These are phyloP conservation scores for Gavia stellata DNA, from an alignment of 2,113 vertebrate species.

Conservation along the genomic window DNA sequence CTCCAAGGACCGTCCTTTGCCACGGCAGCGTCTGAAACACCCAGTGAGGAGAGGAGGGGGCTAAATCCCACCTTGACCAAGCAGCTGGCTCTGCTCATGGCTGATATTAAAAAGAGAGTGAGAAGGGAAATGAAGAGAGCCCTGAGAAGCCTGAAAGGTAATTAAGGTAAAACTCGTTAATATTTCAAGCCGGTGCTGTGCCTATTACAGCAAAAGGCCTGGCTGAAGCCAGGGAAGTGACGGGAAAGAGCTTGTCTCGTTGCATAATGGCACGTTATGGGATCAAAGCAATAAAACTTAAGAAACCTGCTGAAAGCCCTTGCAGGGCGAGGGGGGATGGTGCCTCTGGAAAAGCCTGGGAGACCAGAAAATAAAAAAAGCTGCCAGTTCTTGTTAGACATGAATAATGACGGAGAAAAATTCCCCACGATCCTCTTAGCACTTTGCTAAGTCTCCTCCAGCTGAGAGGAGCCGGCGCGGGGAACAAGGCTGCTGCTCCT, in stretches of 20 bases:
- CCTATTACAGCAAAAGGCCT: slow-evolving; percentile 36
- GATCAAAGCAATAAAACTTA: slow-evolving; percentile 58
- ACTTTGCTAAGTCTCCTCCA: neutral
- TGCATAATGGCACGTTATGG: slow-evolving; percentile 25
- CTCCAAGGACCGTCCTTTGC: neutral
- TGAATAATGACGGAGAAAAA: neutral
- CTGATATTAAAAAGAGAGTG: neutral
- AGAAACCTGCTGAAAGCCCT: slow-evolving; percentile 12
- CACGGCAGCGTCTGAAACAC: neutral
- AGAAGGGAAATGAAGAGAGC: slow-evolving; percentile 3
- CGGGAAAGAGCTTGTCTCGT: slow-evolving; percentile 33
- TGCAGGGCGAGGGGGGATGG: neutral
- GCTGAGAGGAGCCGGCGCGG: fast-evolving
- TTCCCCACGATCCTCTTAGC: neutral
- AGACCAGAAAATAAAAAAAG: neutral
- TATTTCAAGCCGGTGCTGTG: slow-evolving; percentile 44
- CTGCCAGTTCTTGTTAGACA: slow-evolving; percentile 16
- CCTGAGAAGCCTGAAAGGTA: slow-evolving; percentile 26
- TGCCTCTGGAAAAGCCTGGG: neutral
- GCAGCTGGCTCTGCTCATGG: neutral
- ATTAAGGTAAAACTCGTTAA: slow-evolving; percentile 55
- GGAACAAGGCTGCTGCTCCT: neutral
- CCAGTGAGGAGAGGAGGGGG: neutral
- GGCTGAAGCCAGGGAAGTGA: slow-evolving; percentile 23
- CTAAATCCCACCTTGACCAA: neutral